These are phyloP conservation scores for Aphelinus atriplicis DNA, from an alignment of 1,140 invertebrate genomes.

Conservation along the genomic window DNA sequence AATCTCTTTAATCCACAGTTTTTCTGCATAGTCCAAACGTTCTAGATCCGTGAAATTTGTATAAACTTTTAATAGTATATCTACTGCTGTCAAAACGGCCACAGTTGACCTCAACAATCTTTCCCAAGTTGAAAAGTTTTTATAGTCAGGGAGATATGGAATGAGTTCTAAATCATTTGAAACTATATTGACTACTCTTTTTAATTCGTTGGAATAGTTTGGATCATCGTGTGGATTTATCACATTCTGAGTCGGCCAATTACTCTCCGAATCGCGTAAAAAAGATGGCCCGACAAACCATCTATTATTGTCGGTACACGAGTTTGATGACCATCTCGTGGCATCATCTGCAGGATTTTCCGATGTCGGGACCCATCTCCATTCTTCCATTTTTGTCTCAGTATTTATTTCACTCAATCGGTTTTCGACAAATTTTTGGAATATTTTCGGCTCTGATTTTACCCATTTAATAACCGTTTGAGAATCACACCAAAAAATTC, in stretches of 20 bases:
- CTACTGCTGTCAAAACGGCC: too few relatives aligned
- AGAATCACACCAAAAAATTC: conserved; percentile 43
- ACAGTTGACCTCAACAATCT: too few relatives aligned
- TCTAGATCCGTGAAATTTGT: too few relatives aligned
- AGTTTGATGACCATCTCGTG: not conserved
- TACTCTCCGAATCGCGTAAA: not conserved
- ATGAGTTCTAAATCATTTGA: too few relatives aligned
- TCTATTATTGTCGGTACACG: not conserved
- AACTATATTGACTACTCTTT: too few relatives aligned
- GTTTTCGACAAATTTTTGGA: conserved; percentile 50
- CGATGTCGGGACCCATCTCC: conserved; percentile 57
- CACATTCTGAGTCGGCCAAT: not conserved
- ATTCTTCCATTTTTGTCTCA: conserved; percentile 44
- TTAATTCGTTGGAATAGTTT: too few relatives aligned
- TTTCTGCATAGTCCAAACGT: too few relatives aligned
- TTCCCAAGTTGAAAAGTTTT: too few relatives aligned
- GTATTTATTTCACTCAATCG: conserved; percentile 5
- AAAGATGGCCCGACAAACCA: not conserved
- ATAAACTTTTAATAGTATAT: too few relatives aligned
- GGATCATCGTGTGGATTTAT: too few relatives aligned
- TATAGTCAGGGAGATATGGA: too few relatives aligned
- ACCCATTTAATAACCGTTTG: conserved; percentile 50
- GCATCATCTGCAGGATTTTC: conserved; percentile 50
- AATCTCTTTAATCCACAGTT: too few relatives aligned
- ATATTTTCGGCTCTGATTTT: conserved; percentile 12